A percentile compares a stretch with the other conserved stretches of the same genome.
Evolutionary conservation across 1,140 invertebrate species (phyloP).

Genomic region (Ostrea edulis): DNA sequence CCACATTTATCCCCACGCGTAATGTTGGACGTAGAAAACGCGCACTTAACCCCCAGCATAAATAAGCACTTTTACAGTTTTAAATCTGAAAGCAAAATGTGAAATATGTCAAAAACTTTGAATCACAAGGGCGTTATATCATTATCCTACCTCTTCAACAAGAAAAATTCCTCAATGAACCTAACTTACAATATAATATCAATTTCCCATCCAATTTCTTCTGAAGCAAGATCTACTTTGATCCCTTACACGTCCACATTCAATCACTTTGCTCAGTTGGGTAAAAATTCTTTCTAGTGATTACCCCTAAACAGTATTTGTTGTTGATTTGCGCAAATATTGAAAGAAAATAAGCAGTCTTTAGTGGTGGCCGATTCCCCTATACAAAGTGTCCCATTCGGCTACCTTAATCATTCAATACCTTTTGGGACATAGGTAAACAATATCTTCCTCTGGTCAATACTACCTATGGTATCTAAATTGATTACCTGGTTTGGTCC

Average conservation of each 20-base stretch:
- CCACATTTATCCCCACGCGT: too few relatives aligned
- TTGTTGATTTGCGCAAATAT: slow-evolving; percentile 34
- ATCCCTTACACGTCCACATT: neutral
- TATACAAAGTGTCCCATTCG: slow-evolving; percentile 1
- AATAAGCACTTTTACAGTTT: too few relatives aligned
- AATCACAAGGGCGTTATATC: neutral
- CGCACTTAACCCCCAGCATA: too few relatives aligned
- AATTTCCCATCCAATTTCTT: neutral
- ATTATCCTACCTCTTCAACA: neutral
- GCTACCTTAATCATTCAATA: slow-evolving; percentile 36
- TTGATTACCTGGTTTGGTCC: slow-evolving; percentile 25
- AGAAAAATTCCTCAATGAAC: neutral
- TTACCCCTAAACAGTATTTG: slow-evolving; percentile 29
- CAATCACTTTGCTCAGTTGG: slow-evolving; percentile 8
- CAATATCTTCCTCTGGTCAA: slow-evolving; percentile 34
- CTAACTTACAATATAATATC: neutral
- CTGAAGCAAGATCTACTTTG: neutral
- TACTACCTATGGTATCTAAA: slow-evolving; percentile 37
- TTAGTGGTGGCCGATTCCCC: slow-evolving; percentile 22
- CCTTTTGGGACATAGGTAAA: slow-evolving; percentile 32
- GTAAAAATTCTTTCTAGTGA: slow-evolving; percentile 14
- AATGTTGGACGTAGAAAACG: too few relatives aligned
- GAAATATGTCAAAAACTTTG: neutral
- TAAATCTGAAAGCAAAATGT: neutral
- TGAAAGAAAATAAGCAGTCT: slow-evolving; percentile 32